These are phyloP conservation scores for Beaufortia kweichowensis DNA, from an alignment of 2,113 vertebrate species.

Conservation along the genomic window DNA sequence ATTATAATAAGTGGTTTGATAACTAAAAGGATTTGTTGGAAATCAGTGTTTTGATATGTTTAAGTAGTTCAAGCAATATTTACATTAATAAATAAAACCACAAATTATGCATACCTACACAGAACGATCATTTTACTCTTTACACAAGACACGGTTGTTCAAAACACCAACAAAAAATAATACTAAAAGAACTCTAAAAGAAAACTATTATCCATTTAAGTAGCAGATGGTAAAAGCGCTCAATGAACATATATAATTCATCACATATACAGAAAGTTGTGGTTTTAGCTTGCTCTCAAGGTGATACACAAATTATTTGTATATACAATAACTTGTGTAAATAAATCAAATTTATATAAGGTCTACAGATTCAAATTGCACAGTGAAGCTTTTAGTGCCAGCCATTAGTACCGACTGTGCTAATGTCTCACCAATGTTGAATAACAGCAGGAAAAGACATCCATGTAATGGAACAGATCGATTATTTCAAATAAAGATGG, in stretches of 20 bases:
- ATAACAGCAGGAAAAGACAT: neutral
- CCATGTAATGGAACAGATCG: slow-evolving; percentile 1
- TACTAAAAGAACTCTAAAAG: slow-evolving; percentile 52
- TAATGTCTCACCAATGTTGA: slow-evolving; percentile 9
- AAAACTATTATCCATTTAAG: slow-evolving; percentile 53
- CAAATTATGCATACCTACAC: slow-evolving; percentile 59
- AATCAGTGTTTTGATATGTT: slow-evolving; percentile 40
- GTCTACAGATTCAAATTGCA: neutral
- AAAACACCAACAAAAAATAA: slow-evolving; percentile 52
- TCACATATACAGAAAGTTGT: too few relatives aligned
- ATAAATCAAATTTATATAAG: slow-evolving; percentile 54
- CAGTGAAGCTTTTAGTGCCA: neutral
- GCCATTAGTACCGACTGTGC: slow-evolving; percentile 26
- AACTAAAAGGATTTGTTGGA: slow-evolving; percentile 51
- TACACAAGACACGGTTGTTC: slow-evolving; percentile 60
- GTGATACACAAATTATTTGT: slow-evolving; percentile 16
- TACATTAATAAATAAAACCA: slow-evolving; percentile 79
- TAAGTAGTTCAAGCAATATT: slow-evolving; percentile 67
- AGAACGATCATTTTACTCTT: slow-evolving; percentile 57
- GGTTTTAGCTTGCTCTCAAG: slow-evolving; percentile 69
- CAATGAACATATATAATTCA: slow-evolving; percentile 58
- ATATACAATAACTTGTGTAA: slow-evolving; percentile 33
- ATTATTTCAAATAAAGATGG: slow-evolving; percentile 73
- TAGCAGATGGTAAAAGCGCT: slow-evolving; percentile 59
- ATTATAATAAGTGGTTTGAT: neutral